Base-by-base conservation (phyloP, 1,140 invertebrate genomes). In the Drepana arcuata region DNA sequence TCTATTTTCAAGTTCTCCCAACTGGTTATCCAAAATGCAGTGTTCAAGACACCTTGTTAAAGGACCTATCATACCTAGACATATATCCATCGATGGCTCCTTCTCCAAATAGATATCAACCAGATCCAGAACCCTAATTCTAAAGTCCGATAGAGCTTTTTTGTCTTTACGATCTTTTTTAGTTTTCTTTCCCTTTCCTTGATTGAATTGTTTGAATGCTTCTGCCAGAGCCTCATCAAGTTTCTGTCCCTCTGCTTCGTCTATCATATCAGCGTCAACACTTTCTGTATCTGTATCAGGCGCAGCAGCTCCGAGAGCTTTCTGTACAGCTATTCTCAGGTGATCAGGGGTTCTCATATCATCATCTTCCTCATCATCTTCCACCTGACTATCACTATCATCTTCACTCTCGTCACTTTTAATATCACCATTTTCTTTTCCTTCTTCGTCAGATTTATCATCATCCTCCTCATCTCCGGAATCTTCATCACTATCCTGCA, bases 221-320 rank as follows among this genome's bases (percentile, higher is more conserved):
- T 87, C 86, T 1, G 88, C 88, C 14, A 94, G 64, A 1, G 89
- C 89, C 50, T 87, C 77, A 56, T 94, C 88, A 2, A 93, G 70
- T 44, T 87, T 87, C 46, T 89, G 87, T 2, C 92, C 92, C 66
- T 93, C 90, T 45, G 88, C 89, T 52, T 94, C 92, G 40, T 85
- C 85, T 25, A 94, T 89, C 46, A 92, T 85, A 58, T 94, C 91
- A 10, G 92, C 85, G 48, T 93, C 91, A 5, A 93, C 80, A 41
- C 91, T 91, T 64, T 91, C 90, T 14, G 86, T 83, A 32, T 91
- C 90, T 16, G 85, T 85, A 49, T 88, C 82, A 7, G 68, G 53
- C 1, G 80, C 83, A 26, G 84, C 84, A 23, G 78, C 74, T 6
- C 87, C 88, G 7, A 91, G 58, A 7, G 87, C 90, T 68, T 90